phyloP scores from a whole-genome alignment of 2,888 invertebrate species.

The Stenichneumon culpator region DNA sequence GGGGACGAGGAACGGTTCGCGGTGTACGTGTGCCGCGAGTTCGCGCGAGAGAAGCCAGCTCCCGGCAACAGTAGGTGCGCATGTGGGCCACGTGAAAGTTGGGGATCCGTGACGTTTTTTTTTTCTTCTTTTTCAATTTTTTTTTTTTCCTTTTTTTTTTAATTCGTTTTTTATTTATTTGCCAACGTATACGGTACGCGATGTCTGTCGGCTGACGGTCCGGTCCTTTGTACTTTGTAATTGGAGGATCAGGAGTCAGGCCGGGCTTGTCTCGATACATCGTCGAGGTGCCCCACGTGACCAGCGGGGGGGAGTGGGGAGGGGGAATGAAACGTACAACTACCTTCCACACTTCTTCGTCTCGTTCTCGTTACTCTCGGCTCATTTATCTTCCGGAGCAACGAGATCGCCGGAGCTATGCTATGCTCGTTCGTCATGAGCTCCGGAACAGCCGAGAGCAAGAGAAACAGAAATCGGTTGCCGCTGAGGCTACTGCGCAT shows the following conservation, averaged over 20 bases:
- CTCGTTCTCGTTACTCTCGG: conserved; percentile 69
- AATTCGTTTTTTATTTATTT: conserved; percentile 44
- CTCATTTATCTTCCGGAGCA: conserved; percentile 67
- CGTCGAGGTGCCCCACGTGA: conserved; percentile 44
- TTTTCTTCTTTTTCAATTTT: conserved; percentile 31
- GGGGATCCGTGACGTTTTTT: conserved; percentile 67
- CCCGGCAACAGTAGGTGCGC: conserved; percentile 70
- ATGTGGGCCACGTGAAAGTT: conserved; percentile 84
- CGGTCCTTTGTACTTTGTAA: conserved; percentile 68
- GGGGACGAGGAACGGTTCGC: conserved; percentile 68
- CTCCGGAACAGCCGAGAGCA: conserved; percentile 8
- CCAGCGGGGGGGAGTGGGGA: neutral
- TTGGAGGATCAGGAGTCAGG: conserved; percentile 66
- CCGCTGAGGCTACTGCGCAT: neutral
- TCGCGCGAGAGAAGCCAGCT: conserved; percentile 27
- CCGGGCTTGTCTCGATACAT: conserved; percentile 51
- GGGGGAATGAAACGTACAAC: conserved; percentile 50
- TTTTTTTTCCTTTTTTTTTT: conserved; percentile 6
- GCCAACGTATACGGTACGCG: conserved; percentile 49
- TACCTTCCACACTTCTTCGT: conserved; percentile 60
- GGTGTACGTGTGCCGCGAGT: conserved; percentile 58
- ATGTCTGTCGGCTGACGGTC: conserved; percentile 44
- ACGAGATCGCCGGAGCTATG: conserved; percentile 63
- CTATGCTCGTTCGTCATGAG: conserved; percentile 61
- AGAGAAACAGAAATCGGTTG: conserved; percentile 14